Evolutionary conservation across 2,113 vertebrate species (phyloP), one percentile per base, ranked within the genome.

Genomic region (Dasyornis broadbenti): DNA sequence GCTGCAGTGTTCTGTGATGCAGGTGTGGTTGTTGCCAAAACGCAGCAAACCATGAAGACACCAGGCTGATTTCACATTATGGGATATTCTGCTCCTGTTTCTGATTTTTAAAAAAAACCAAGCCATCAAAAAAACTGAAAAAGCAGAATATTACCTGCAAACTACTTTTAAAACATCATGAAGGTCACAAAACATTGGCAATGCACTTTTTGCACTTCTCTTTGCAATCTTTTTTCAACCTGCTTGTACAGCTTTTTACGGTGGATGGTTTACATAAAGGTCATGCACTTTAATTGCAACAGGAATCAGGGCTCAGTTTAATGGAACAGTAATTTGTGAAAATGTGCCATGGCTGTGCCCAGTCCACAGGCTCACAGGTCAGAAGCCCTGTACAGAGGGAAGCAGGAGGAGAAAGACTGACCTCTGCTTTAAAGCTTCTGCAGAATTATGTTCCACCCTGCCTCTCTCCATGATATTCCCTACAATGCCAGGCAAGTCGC

Each of bases 191-290:
- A 80, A 30, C 57, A 78, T 5, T 2, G 1, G 17, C 45, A 81
- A n/a, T 24, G 14, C 10, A n/a, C 16, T 86, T 78, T 23, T 70
- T 20, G 4, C 17, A 37, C 26, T 82, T 84, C 33, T 54, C 21
- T 35, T 6, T 57, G 20, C 23, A 42, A 54, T 40, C 30, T 57
- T 80, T 72, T 53, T 30, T 68, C 61, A 57, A 39, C 2, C 3
- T 0, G 0, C 9, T 76, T 54, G 6, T 26, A 50, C 54, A 26
- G 30, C 20, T 71, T 40, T 39, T 71, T 63, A 16, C 3, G 4
- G 21, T 75, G 47, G 26, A 78, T 57, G 6, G 27, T 78, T 84
- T 65, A 39, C 30, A 73, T 50, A 39, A 71, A 59, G 16, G 17
- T 13, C 18, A 9, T 3, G 2, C 5, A 7, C 14, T 66, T n/a